Evolutionary conservation across 1,140 invertebrate genomes (phyloP), one percentile per base, ranked within the genome.

Genomic region (Trichoplusia ni): DNA sequence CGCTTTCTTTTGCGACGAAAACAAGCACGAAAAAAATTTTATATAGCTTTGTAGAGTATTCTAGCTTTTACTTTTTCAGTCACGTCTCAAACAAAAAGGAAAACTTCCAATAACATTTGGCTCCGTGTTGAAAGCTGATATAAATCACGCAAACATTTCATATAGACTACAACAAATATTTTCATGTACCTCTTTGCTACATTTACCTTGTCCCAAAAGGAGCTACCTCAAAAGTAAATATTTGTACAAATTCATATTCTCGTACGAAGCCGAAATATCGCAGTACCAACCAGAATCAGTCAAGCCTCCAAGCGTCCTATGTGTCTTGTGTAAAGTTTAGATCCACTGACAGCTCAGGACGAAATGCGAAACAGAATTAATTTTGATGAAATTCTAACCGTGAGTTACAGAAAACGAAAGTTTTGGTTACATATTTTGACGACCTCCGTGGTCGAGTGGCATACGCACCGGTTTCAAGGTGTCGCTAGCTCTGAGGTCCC

Each of bases 241-340:
- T 46, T 47, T 46, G 29, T 60, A 23, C 40, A 51, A 51, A 65
- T 56, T 56, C 35, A 38, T 56, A 56, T 40, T 56, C 33, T 21
- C 13, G 16, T 37, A 16, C 6, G 29, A 2, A 53, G n/a, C 4
- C 11, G 33, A 25, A 13, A 40, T 56, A 11, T 56, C 35, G 18
- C 29, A 67, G 66, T 73, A 67, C 25, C 56, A 64, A 59, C 47
- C 64, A 59, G 61, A 67, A 70, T 70, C 67, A 73, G 67, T 69
- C 67, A 67, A 47, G 42, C 62, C 49, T 25, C 37, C 29, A 54
- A 53, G 47, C 38, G 62, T 63, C 53, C 51, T 54, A 29, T 4
- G 53, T 53, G 60, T 66, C 18, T 29, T 25, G 9, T 47, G 23
- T 29, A 47, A 47, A 29, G 23, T 47, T 47, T 21, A 25, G 23